phyloP scores from a whole-genome alignment of 37 sponge, comb jelly and placozoan species.

The Halichondria panicea region DNA sequence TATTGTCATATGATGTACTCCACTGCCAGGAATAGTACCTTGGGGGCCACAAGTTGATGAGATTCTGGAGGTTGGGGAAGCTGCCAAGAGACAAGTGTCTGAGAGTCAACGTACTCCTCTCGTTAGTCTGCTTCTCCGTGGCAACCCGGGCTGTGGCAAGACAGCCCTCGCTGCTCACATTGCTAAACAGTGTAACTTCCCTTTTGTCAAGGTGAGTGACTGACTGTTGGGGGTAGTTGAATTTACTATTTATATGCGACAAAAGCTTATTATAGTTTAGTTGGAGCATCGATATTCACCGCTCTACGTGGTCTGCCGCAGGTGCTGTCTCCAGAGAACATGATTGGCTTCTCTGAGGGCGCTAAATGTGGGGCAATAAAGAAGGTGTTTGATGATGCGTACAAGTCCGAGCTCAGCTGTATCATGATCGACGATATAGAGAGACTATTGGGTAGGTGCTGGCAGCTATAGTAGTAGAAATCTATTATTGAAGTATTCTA shows the following conservation, averaged over 20 bases:
- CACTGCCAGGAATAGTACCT: slow-evolving; percentile 77
- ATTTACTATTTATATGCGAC: too few relatives aligned
- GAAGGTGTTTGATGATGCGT: slow-evolving; percentile 98
- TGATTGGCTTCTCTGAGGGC: slow-evolving; percentile 84
- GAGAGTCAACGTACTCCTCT: slow-evolving; percentile 71
- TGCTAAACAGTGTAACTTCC: slow-evolving; percentile 77
- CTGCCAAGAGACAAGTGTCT: slow-evolving; percentile 60
- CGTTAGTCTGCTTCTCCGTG: slow-evolving; percentile 83
- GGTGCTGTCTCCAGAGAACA: slow-evolving; percentile 78
- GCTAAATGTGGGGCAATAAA: slow-evolving; percentile 90
- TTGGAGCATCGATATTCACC: too few relatives aligned
- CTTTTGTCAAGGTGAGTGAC: slow-evolving; percentile 89
- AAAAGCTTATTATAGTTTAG: too few relatives aligned
- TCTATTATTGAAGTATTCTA: too few relatives aligned
- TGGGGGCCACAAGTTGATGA: slow-evolving; percentile 73
- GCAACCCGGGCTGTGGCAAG: slow-evolving; percentile 81
- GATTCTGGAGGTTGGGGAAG: slow-evolving; percentile 60
- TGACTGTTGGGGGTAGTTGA: too few relatives aligned
- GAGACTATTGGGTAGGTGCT: slow-evolving; percentile 77
- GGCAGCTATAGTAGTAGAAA: too few relatives aligned
- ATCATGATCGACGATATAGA: slow-evolving; percentile 97
- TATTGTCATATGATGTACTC: too few relatives aligned
- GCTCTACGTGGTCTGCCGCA: too few relatives aligned
- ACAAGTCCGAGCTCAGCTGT: slow-evolving; percentile 95
- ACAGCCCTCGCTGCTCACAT: slow-evolving; percentile 94